Conservation (phyloP, 2,888 invertebrate species). For the Caenorhabditis zanzibari region DNA sequence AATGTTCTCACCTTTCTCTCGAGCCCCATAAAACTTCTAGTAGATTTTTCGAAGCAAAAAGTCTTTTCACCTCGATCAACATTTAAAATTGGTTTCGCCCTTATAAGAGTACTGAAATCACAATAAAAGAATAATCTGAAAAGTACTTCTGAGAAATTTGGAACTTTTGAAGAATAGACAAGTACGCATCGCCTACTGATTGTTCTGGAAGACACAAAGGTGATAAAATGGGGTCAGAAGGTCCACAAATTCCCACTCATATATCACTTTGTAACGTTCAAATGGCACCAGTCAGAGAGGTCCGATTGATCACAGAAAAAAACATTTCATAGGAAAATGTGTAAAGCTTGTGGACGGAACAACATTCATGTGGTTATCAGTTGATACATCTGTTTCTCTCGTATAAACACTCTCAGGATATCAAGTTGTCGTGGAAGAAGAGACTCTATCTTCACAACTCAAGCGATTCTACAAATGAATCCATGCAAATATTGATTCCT, state of each 20-base stretch:
- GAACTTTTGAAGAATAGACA: too few species aligned
- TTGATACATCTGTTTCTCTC: slow-evolving; percentile 37
- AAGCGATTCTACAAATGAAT: too few species aligned
- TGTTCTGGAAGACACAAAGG: too few species aligned
- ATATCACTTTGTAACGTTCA: slow-evolving; percentile 36
- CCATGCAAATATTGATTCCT: too few species aligned
- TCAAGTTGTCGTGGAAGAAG: too few species aligned
- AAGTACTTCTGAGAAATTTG: too few species aligned
- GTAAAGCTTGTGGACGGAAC: slow-evolving; percentile 53
- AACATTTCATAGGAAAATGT: slow-evolving; percentile 23
- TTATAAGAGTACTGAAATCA: too few species aligned
- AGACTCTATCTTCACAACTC: too few species aligned
- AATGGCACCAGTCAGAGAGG: slow-evolving; percentile 1
- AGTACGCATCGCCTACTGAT: too few species aligned
- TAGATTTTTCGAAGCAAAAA: not conserved
- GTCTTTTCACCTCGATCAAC: too few species aligned
- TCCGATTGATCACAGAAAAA: slow-evolving; percentile 20
- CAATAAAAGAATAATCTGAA: too few species aligned
- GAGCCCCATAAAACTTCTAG: slow-evolving; percentile 14
- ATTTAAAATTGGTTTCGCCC: too few species aligned
- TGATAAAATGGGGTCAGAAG: not conserved
- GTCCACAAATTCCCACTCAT: slow-evolving; percentile 1
- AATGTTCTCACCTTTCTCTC: slow-evolving; percentile 15
- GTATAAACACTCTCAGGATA: not conserved
- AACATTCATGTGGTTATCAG: slow-evolving; percentile 59